Evolutionary conservation across 2,888 invertebrate genomes (phyloP).

Genomic region (Philereme vetulata): DNA sequence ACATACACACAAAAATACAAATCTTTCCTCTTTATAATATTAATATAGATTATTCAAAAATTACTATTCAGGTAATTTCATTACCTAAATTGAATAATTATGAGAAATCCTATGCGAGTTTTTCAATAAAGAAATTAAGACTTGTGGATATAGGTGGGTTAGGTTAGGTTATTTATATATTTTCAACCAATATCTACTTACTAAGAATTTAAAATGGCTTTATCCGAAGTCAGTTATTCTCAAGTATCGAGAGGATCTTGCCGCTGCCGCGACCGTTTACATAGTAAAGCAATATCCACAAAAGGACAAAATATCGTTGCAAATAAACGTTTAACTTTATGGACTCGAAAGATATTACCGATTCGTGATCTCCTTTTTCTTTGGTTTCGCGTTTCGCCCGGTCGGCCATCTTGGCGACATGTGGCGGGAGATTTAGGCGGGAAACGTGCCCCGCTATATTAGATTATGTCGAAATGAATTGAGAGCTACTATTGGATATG

Average conservation of each 20-base stretch:
- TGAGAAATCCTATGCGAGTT: background rate
- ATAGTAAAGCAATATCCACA: conserved; percentile 79
- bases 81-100: conserved; percentile 9
- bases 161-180: no score
- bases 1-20: no score
- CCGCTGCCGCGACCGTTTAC: conserved; percentile 53
- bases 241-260: conserved; percentile 41
- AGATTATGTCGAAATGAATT: conserved; percentile 84
- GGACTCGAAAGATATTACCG: conserved; percentile 84
- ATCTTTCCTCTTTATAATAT: no score
- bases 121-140: conserved; percentile 8
- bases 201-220: conserved; percentile 10
- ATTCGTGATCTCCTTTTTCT: conserved; percentile 84
- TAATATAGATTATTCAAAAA: no score
- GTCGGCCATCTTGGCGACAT: conserved; percentile 84
- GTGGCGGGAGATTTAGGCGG: conserved; percentile 83
- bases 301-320: conserved; percentile 83
- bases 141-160: no score
- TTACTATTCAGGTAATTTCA: no score
- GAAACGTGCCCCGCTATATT: conserved; percentile 82
- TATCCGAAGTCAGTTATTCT: conserved; percentile 25
- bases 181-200: background rate
- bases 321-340: conserved; percentile 84
- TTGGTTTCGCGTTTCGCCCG: conserved; percentile 77
- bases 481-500: conserved; percentile 83